phyloP scores from a whole-genome alignment of 2,888 invertebrate species.

The Achlya flavicornis region DNA sequence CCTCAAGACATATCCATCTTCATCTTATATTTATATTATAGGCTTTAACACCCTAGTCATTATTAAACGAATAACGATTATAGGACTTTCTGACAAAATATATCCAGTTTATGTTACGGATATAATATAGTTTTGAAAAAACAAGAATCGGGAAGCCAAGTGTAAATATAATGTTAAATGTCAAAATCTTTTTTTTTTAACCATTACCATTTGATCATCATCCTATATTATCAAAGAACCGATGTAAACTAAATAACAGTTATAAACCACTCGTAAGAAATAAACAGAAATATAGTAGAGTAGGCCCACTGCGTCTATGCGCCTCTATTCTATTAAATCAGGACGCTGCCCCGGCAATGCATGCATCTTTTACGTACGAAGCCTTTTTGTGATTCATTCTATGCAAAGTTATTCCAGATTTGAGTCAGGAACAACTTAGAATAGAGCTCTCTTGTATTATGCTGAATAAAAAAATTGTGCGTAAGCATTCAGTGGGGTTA shows the following conservation, averaged over 20 bases:
- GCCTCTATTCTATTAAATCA: conserved; percentile 76
- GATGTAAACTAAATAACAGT: conserved; percentile 48
- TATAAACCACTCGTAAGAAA: conserved; percentile 44
- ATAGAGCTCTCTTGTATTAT: conserved; percentile 37
- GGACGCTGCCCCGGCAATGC: conserved; percentile 54
- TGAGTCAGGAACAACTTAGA: conserved; percentile 62
- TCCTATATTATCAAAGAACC: conserved; percentile 19
- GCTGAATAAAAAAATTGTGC: conserved; percentile 25
- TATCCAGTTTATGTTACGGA: no score
- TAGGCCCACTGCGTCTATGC: conserved; percentile 50
- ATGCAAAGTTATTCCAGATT: conserved; percentile 77
- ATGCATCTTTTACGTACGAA: conserved; percentile 60
- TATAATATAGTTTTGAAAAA: no score
- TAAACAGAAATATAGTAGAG: conserved; percentile 41
- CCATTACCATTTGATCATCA: no score
- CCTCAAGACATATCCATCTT: no score
- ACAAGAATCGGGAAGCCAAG: no score
- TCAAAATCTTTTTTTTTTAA: no score
- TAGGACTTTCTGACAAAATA: no score
- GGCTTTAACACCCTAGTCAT: no score
- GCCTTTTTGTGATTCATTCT: conserved; percentile 72
- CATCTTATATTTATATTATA: no score
- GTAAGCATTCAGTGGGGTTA: conserved; percentile 16
- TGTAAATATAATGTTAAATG: no score
- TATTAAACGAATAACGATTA: no score